Conservation (phyloP, 2,888 invertebrate genomes). For the Drosophila aldrichi region DNA sequence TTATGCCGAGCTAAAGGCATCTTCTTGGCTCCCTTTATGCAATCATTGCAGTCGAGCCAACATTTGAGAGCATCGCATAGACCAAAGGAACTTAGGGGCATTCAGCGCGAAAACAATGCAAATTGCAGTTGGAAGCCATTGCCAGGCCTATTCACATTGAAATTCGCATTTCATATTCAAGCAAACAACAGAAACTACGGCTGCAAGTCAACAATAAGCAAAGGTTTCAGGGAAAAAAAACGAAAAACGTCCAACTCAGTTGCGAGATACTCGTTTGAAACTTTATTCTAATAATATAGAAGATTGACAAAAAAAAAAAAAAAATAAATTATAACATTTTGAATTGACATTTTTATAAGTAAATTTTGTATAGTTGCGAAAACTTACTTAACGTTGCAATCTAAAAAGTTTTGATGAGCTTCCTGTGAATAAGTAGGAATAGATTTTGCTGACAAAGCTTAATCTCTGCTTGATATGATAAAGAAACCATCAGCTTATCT, state of each 20-base stretch:
- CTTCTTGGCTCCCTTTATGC: constrained; percentile 61
- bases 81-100: constrained; percentile 41
- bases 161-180: constrained; percentile 69
- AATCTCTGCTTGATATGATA: neutral
- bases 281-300: neutral
- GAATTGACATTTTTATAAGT: too few species aligned
- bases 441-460: neutral
- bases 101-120: constrained; percentile 72
- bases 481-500: neutral
- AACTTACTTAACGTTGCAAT: too few species aligned
- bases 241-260: neutral
- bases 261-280: neutral
- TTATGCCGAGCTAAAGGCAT: constrained; percentile 41
- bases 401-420: neutral
- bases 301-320: neutral
- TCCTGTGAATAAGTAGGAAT: neutral
- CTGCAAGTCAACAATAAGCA: constrained; percentile 69
- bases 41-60: constrained; percentile 64
- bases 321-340: neutral
- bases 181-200: constrained; percentile 29
- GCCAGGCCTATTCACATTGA: constrained; percentile 71
- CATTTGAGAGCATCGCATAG: constrained; percentile 33
- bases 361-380: too few species aligned
- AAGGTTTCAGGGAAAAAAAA: neutral
- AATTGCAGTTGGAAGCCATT: constrained; percentile 65